Evolutionary conservation across 2,113 vertebrate genomes (phyloP).

Genomic region (Mola mola): DNA sequence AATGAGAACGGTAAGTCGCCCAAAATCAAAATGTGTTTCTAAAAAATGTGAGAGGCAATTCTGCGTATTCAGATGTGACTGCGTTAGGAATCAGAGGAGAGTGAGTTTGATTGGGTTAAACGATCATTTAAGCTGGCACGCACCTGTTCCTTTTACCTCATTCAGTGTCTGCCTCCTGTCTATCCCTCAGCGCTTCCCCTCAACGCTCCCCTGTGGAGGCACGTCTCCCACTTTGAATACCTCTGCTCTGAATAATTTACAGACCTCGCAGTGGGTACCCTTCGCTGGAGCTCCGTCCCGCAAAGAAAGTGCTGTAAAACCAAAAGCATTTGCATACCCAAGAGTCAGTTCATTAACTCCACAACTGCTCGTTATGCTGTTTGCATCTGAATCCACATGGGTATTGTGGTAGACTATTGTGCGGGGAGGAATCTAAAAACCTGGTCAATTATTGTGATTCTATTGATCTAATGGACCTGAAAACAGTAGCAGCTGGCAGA

Average conservation of each 20-base stretch:
- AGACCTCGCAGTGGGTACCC: constrained; percentile 2
- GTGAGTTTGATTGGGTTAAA: too few relatives aligned
- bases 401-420: not conserved
- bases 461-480: constrained; percentile 5
- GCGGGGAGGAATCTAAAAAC: constrained; percentile 5
- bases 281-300: not conserved
- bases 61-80: not conserved
- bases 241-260: constrained; percentile 8
- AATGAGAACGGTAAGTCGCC: too few relatives aligned
- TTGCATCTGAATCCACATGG: too few relatives aligned
- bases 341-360: too few relatives aligned
- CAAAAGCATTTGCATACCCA: not conserved
- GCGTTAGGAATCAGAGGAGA: not conserved
- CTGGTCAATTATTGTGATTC: not conserved
- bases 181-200: not conserved
- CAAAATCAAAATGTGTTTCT: too few relatives aligned
- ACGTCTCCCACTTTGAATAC: not conserved
- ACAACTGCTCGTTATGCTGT: too few relatives aligned
- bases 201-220: not conserved
- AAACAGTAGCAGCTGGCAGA: constrained; percentile 11
- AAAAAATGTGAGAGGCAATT: not conserved
- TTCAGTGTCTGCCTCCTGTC: not conserved
- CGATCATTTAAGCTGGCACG: too few relatives aligned
- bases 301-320: not conserved
- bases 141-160: not conserved